Evolutionary conservation across 1,140 invertebrate species (phyloP), one percentile per base, ranked within the genome.

Genomic region (Daktulosphaira vitifoliae): DNA sequence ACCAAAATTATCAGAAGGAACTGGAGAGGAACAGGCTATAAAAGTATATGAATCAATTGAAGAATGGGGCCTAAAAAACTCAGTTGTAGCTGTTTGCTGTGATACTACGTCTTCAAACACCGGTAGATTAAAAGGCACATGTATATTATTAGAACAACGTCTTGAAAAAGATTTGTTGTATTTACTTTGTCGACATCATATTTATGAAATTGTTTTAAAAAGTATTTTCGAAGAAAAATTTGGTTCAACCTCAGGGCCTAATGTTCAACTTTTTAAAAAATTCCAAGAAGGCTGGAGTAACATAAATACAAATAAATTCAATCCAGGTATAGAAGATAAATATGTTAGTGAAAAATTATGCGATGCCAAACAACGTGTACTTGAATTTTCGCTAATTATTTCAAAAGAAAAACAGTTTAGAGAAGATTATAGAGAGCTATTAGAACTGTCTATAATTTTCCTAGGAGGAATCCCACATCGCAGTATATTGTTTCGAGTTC

Each of bases 21-120:
- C 54, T 20, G 29, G 66, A 2, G 18, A 46, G 18, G 18, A n/a
- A 25, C 66, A 62, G n/a, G 20, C 66, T 49, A 16, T 50, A 37
- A 54, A 42, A n/a, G 53, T 67, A 13, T 56, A 23, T 23, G 13
- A 59, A 16, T n/a, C 22, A 37, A n/a, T 67, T 18, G 25, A n/a
- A 6, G 67, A 65, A 16, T 65, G 62, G 64, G 22, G 20, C 29
- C 29, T 68, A 23, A 33, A 20, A 11, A 29, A 65, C 15, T 6
- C 37, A 5, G 33, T 65, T n/a, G 38, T 39, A 25, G 39, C 59
- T 8, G 16, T 75, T 42, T 73, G 71, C 65, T 74, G 71, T 66
- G 71, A 74, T 56, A 75, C 73, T 2, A 74, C 71, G 37, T 68
- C 69, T 51, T 68, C 71, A 29, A 75, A 75, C 66, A 70, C 72